Evolutionary conservation across 2,797 vertebrate genomes (phyloP).

Genomic region (Catharus ustulatus): DNA sequence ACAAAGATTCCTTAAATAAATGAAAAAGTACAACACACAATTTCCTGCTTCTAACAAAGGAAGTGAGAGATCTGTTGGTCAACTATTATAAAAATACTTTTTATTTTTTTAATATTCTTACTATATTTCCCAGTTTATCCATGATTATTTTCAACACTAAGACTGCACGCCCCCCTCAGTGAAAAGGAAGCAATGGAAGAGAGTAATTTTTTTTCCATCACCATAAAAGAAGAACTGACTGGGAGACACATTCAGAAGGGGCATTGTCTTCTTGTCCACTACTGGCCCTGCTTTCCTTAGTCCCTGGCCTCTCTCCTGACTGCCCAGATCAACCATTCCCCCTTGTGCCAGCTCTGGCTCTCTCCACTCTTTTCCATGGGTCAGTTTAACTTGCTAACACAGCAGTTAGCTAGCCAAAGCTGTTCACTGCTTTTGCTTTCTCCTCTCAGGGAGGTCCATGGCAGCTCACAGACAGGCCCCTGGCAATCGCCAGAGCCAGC

Average conservation of each 20-base stretch:
- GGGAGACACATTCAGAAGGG: not conserved
- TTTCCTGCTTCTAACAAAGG: not conserved
- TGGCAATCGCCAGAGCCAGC: not conserved
- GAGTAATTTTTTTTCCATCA: not conserved
- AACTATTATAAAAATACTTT: not conserved
- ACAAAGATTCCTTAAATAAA: not conserved
- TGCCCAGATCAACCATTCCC: not conserved
- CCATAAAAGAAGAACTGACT: not conserved
- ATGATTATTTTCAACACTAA: not conserved
- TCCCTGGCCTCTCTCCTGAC: not conserved
- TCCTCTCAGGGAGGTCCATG: not conserved
- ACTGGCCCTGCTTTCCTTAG: not conserved
- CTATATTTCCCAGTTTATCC: not conserved
- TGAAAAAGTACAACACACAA: fast-evolving
- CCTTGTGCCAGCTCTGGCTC: not conserved
- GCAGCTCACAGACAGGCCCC: not conserved
- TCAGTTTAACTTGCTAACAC: not conserved
- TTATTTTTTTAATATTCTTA: not conserved
- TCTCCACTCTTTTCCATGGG: not conserved
- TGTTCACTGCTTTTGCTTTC: not conserved
- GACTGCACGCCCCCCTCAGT: fast-evolving
- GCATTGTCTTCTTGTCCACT: fast-evolving
- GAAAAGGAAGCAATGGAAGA: not conserved
- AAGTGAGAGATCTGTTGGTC: not conserved
- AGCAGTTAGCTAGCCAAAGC: not conserved